Percentiles rank a stretch among this genome's conserved stretches.
These are phyloP conservation scores for Phainopepla nitens DNA, from an alignment of 2,113 vertebrate species.

Conservation along the genomic window DNA sequence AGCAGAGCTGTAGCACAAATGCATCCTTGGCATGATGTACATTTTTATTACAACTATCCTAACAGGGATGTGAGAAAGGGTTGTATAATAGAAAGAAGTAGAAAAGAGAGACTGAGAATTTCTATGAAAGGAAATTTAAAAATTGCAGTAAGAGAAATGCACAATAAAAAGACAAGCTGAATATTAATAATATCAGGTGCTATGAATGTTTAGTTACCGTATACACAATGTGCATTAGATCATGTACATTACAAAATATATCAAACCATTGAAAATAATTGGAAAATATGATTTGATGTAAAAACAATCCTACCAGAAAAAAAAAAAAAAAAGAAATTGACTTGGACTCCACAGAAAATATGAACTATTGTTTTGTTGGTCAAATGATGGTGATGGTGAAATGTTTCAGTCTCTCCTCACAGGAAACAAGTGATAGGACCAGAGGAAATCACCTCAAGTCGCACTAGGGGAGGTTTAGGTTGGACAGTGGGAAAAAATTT, in stretches of 20 bases:
- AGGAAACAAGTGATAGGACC: neutral
- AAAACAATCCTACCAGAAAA: neutral
- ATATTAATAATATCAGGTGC: neutral
- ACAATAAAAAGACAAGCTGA: neutral
- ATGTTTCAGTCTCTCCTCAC: neutral
- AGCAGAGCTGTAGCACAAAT: neutral
- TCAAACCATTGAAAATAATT: neutral
- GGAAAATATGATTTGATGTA: neutral
- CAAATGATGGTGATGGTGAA: neutral
- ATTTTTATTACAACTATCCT: neutral
- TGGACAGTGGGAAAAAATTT: neutral
- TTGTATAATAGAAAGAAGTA: neutral
- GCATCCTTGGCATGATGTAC: rapidly evolving
- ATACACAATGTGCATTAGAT: neutral
- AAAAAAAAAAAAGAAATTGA: neutral
- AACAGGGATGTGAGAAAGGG: neutral
- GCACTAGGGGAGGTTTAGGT: neutral
- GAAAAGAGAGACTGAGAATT: neutral
- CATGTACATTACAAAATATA: neutral
- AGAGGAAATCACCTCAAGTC: neutral
- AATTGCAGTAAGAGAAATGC: neutral
- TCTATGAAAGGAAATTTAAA: neutral
- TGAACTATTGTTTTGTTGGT: neutral
- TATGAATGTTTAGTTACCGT: neutral
- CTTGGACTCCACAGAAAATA: neutral